Base-by-base conservation (phyloP, 2,113 vertebrate species). In the Nibea coibor region DNA sequence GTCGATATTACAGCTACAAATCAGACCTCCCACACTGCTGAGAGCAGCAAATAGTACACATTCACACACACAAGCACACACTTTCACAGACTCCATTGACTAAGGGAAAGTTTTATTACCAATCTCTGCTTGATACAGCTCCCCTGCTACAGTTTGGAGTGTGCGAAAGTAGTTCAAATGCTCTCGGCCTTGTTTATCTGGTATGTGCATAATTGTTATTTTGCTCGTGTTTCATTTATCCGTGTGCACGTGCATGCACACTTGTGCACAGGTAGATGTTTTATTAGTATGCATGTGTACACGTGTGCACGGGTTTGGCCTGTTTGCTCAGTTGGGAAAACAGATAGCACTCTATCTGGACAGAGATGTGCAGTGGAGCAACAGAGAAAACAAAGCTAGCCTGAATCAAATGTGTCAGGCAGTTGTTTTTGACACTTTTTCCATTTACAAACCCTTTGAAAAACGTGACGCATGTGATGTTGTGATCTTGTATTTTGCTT, bases 1-100 rank as follows among this genome's bases (percentile, higher is more conserved):
- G 90, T 92, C 75, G 85, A 92, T 94, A 94, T 93, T 94, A 89
- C 88, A 70, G 87, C 91, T 83, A 94, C 93, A 94, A 94, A 94
- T 94, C 91, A 93, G 84, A 82, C 85, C 86, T 93, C 84, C 81
- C 86, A 88, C 83, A 87, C 78, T 26, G 57, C 87, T 84, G 83
- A 92, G 84, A 86, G 78, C 78, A 88, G 84, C 88, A 86, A 84
- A 85, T 69, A 75, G 66, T 28, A 76, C 67, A 72, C 80, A 73
- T 74, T 43, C 54, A n/a, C 83, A 58, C 56, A 53, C 61, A 81
- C 47, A 83, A 39, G 31, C 53, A 58, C 81, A 74, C 45, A 72
- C 77, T 47, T 73, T 72, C 17, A 65, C 72, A 31, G 50, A 86
- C 81, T 70, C 58, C 65, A 87, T 88, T 82, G 79, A 90, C 82